phyloP scores from a whole-genome alignment of 2,113 vertebrate species.

The Peromyscus californicus region DNA sequence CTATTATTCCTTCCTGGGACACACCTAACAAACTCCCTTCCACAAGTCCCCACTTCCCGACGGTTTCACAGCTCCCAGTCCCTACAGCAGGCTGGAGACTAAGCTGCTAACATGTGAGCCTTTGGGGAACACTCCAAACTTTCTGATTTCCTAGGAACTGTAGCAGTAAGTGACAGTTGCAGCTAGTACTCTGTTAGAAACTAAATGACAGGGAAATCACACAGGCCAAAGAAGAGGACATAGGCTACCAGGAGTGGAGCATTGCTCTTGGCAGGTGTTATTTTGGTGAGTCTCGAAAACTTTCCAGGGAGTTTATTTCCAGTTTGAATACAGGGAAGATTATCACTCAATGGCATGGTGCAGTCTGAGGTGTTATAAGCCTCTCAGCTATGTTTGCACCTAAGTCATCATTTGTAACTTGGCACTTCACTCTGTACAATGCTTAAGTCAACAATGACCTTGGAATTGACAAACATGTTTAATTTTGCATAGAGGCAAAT shows the following conservation, averaged over 20 bases:
- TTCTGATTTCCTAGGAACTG: neutral
- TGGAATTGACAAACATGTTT: slow-evolving; percentile 37
- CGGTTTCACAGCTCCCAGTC: neutral
- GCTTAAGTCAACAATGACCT: slow-evolving; percentile 5
- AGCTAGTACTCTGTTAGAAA: slow-evolving; percentile 66
- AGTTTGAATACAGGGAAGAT: neutral
- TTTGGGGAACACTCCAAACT: neutral
- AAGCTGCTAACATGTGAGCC: neutral
- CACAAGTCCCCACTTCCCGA: neutral
- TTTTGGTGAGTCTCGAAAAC: neutral
- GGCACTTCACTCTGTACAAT: slow-evolving; percentile 15
- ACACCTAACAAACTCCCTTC: neutral
- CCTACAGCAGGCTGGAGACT: neutral
- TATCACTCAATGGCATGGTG: neutral
- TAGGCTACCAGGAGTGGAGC: neutral
- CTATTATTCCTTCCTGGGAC: neutral
- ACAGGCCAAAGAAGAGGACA: slow-evolving; percentile 76
- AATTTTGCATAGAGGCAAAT: slow-evolving; percentile 59
- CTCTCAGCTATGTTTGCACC: neutral
- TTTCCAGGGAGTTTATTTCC: neutral
- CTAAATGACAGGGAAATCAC: slow-evolving; percentile 79
- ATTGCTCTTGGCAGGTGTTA: slow-evolving; percentile 23
- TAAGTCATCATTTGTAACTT: slow-evolving; percentile 19
- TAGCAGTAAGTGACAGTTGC: slow-evolving; percentile 57
- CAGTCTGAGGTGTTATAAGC: neutral